These are phyloP conservation scores for Eira barbara DNA, from an alignment of 2,113 vertebrate genomes.

Conservation along the genomic window DNA sequence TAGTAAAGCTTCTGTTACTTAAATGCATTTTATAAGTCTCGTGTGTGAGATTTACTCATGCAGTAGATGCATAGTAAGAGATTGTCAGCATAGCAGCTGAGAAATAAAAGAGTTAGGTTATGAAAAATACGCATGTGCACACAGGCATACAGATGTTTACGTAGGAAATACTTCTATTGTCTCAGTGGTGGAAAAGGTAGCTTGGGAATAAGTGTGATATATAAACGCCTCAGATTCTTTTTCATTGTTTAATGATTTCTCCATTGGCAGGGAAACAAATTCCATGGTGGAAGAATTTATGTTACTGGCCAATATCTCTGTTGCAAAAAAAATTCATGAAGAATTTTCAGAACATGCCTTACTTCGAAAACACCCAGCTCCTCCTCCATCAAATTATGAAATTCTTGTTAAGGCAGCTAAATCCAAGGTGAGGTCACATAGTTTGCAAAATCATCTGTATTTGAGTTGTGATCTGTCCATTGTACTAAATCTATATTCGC, in stretches of 20 bases:
- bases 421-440: constrained; percentile 85
- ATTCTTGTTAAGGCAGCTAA: constrained; percentile 94
- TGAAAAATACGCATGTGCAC: not conserved
- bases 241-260: constrained; percentile 47
- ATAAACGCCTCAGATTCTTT: not conserved
- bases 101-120: not conserved
- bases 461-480: not conserved
- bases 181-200: not conserved
- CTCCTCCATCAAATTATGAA: constrained; percentile 97
- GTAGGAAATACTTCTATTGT: not conserved
- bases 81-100: not conserved
- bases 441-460: not conserved
- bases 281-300: constrained; percentile 99
- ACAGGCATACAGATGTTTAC: not conserved
- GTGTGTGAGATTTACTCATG: not conserved
- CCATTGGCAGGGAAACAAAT: constrained; percentile 93
- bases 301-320: constrained; percentile 98
- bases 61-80: not conserved
- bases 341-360: constrained; percentile 96
- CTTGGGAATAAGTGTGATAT: not conserved
- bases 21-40: not conserved
- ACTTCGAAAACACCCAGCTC: constrained; percentile 96
- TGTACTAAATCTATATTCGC: not conserved
- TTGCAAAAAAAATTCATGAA: constrained; percentile 96
- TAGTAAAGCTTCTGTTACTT: not conserved